Percentiles rank a stretch among this genome's conserved stretches.
Evolutionary conservation across 2,797 vertebrate genomes (phyloP).

Genomic region (Kryptopterus vitreolus): DNA sequence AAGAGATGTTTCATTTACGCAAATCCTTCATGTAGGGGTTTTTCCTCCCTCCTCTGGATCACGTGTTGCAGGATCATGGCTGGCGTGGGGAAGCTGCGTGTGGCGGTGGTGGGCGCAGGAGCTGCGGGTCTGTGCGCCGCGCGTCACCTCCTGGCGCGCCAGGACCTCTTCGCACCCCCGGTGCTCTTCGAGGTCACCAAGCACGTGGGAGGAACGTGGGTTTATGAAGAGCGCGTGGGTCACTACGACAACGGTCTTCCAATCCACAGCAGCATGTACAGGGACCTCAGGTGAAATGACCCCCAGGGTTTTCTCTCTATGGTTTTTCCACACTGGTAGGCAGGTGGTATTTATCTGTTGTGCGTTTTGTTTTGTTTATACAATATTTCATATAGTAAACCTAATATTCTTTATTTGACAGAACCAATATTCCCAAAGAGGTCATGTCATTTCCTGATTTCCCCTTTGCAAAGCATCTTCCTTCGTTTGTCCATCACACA

Average conservation of each 20-base stretch:
- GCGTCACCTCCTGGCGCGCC: constrained; percentile 62
- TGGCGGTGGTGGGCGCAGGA: constrained; percentile 69
- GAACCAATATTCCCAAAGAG: constrained; percentile 74
- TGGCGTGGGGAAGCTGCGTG: constrained; percentile 53
- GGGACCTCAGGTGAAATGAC: constrained; percentile 63
- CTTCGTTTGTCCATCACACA: constrained; percentile 69
- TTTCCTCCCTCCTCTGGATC: neutral
- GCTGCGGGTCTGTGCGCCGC: constrained; percentile 67
- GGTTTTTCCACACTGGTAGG: too few relatives aligned
- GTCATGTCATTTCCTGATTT: constrained; percentile 72
- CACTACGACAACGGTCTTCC: constrained; percentile 46
- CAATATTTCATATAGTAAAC: too few relatives aligned
- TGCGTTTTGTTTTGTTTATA: too few relatives aligned
- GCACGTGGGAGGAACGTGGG: constrained; percentile 69
- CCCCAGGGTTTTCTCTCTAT: neutral
- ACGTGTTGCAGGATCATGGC: constrained; percentile 41
- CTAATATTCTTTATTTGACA: constrained; percentile 38
- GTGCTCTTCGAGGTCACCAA: constrained; percentile 64
- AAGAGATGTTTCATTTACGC: neutral
- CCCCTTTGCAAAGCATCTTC: constrained; percentile 63
- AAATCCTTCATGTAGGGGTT: neutral
- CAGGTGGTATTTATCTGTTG: too few relatives aligned
- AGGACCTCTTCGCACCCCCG: constrained; percentile 60
- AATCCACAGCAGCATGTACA: constrained; percentile 70
- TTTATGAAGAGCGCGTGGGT: constrained; percentile 62